Percentiles rank a stretch among this genome's conserved stretches.
phyloP scores from a whole-genome alignment of 1,140 invertebrate genomes.

The Tenebrio molitor region DNA sequence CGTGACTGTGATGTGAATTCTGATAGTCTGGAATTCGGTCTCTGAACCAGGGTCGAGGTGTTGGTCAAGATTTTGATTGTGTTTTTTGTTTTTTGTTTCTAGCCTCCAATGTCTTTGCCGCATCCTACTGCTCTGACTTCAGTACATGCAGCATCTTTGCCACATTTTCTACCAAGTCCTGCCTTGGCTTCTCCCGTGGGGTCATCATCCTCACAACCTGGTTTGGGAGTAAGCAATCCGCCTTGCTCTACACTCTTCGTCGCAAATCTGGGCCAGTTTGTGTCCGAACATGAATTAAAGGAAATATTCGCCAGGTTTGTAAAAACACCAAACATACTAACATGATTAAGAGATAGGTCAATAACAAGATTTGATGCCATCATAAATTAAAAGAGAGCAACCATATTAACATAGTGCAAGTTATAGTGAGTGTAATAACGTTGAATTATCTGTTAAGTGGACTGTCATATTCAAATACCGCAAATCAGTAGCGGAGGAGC shows the following conservation, averaged over 20 bases:
- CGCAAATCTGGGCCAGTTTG: conserved; percentile 95
- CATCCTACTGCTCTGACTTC: conserved; percentile 85
- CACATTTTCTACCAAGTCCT: conserved; percentile 85
- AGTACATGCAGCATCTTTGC: conserved; percentile 80
- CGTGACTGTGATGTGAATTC: conserved; percentile 47
- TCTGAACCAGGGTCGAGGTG: conserved; percentile 13
- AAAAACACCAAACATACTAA: conserved; percentile 14
- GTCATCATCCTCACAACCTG: conserved; percentile 81
- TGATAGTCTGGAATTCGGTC: conserved; percentile 57
- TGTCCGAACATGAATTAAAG: conserved; percentile 97
- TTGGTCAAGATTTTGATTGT: no score
- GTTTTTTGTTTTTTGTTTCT: conserved; percentile 53
- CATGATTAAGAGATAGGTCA: conserved; percentile 8
- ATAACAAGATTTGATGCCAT: no score
- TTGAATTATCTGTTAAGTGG: conserved; percentile 48
- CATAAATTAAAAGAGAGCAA: conserved; percentile 42
- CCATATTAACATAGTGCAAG: conserved; percentile 51
- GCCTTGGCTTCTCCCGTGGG: conserved; percentile 89
- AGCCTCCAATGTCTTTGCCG: conserved; percentile 81
- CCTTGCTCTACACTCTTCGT: conserved; percentile 98
- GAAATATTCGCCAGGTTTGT: conserved; percentile 96
- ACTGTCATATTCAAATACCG: conserved; percentile 30
- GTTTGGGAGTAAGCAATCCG: conserved; percentile 75
- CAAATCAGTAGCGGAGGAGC: conserved; percentile 31
- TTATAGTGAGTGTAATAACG: conserved; percentile 51